Percentiles rank a stretch among this genome's conserved stretches.
Conservation (phyloP, 2,888 invertebrate genomes). For the Orthosia gothica region DNA sequence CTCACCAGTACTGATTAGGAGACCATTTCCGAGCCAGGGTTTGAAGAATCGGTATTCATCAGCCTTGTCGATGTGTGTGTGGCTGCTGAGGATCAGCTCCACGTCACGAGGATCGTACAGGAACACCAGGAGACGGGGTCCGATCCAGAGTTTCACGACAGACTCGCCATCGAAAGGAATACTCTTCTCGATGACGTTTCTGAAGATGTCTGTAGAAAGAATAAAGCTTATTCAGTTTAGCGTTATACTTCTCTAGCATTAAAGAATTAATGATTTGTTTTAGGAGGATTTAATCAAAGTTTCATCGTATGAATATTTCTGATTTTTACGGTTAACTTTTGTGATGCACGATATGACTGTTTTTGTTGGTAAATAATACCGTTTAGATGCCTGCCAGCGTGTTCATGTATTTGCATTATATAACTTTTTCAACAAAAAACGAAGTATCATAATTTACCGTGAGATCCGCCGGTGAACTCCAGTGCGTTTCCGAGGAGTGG, state of each 20-base stretch:
- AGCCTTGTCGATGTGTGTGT: constrained; percentile 96
- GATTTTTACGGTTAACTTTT: constrained; percentile 14
- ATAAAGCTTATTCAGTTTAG: constrained; percentile 15
- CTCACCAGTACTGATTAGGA: constrained; percentile 95
- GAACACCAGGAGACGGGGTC: constrained; percentile 94
- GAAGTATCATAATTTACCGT: constrained; percentile 89
- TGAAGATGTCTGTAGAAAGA: constrained; percentile 93
- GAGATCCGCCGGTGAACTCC: constrained; percentile 94
- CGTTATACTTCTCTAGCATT: not conserved
- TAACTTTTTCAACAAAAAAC: not conserved
- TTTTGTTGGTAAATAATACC: constrained; percentile 8
- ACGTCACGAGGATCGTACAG: constrained; percentile 95
- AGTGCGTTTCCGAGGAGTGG: constrained; percentile 95
- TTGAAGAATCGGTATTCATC: constrained; percentile 95
- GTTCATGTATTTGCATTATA: not conserved
- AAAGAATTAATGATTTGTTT: not conserved
- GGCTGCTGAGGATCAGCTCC: constrained; percentile 95
- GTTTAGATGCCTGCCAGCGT: not conserved
- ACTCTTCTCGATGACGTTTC: constrained; percentile 90
- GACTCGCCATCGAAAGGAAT: constrained; percentile 89
- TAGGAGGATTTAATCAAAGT: constrained; percentile 5
- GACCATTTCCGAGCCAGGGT: constrained; percentile 96
- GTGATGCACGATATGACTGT: constrained; percentile 10
- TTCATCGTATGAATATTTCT: not conserved
- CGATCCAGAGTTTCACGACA: constrained; percentile 94